Percentiles rank a stretch among this genome's conserved stretches.
Conservation (phyloP, 1,140 invertebrate genomes). For the Drosophila murphyi region DNA sequence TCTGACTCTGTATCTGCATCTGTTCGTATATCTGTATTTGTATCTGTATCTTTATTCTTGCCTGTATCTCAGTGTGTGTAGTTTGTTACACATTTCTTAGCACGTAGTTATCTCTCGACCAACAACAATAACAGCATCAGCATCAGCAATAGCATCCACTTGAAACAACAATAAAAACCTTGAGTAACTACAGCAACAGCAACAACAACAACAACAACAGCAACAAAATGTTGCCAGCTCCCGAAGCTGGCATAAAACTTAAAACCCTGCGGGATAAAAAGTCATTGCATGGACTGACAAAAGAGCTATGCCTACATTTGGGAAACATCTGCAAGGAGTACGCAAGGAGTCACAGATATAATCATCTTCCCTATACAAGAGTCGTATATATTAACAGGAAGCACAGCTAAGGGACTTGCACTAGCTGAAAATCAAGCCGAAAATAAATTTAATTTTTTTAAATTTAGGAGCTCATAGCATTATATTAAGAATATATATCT, state of each 20-base stretch:
- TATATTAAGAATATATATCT: no score
- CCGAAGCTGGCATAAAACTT: slow-evolving; percentile 39
- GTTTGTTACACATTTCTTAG: slow-evolving; percentile 76
- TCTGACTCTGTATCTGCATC: slow-evolving; percentile 9
- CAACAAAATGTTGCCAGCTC: slow-evolving; percentile 31
- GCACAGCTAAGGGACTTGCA: slow-evolving; percentile 3
- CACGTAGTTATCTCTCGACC: slow-evolving; percentile 73
- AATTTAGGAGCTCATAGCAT: no score
- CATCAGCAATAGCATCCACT: slow-evolving; percentile 41
- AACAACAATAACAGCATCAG: slow-evolving; percentile 50
- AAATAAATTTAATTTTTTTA: no score
- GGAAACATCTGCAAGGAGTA: slow-evolving; percentile 10
- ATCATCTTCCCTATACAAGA: slow-evolving; percentile 9
- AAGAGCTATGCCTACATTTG: slow-evolving; percentile 36
- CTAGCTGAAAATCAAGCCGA: background rate
- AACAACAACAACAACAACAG: slow-evolving; percentile 20
- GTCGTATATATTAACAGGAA: slow-evolving; percentile 15
- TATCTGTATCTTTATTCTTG: slow-evolving; percentile 38
- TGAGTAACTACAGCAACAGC: slow-evolving; percentile 51
- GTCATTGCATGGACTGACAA: slow-evolving; percentile 31
- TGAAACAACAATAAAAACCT: slow-evolving; percentile 76
- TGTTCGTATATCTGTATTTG: slow-evolving; percentile 2
- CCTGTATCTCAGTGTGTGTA: slow-evolving; percentile 45
- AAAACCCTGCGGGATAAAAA: slow-evolving; percentile 31
- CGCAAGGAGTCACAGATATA: slow-evolving; percentile 20